Conservation (phyloP, 2,888 invertebrate genomes). For the Leucophora obtusa region DNA sequence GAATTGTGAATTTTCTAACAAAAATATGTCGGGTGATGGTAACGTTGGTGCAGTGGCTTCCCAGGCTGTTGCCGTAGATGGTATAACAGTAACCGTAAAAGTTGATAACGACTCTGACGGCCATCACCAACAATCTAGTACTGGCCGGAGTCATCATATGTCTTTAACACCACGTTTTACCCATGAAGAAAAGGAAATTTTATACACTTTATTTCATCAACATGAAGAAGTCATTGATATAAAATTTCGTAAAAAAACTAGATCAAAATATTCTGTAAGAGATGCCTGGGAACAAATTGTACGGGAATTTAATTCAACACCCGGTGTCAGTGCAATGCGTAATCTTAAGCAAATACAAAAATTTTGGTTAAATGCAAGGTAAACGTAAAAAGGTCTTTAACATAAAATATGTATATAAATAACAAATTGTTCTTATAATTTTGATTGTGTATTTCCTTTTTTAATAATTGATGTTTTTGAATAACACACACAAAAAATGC, state of each 20-base stretch:
- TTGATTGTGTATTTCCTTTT: neutral
- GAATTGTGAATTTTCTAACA: neutral
- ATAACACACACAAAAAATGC: constrained; percentile 24
- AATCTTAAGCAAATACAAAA: constrained; percentile 78
- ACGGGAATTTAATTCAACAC: constrained; percentile 75
- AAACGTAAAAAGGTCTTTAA: constrained; percentile 40
- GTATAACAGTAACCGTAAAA: constrained; percentile 14
- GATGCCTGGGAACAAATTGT: constrained; percentile 78
- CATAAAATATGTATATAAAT: no score
- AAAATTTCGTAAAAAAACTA: constrained; percentile 76
- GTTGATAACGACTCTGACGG: constrained; percentile 43
- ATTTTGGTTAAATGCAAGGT: constrained; percentile 78
- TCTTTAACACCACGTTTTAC: constrained; percentile 76
- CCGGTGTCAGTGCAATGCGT: constrained; percentile 73
- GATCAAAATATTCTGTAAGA: constrained; percentile 75
- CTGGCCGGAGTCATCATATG: constrained; percentile 55
- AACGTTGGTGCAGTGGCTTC: constrained; percentile 24
- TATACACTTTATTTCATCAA: constrained; percentile 74
- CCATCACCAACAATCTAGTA: neutral
- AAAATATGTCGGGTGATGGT: constrained; percentile 61
- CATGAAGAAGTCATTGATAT: constrained; percentile 78
- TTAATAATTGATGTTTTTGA: constrained; percentile 9
- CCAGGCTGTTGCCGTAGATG: no score
- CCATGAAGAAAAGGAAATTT: constrained; percentile 76
- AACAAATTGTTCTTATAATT: no score